Evolutionary conservation across 2,113 vertebrate genomes (phyloP).

Genomic region (Irena cyanogastra): DNA sequence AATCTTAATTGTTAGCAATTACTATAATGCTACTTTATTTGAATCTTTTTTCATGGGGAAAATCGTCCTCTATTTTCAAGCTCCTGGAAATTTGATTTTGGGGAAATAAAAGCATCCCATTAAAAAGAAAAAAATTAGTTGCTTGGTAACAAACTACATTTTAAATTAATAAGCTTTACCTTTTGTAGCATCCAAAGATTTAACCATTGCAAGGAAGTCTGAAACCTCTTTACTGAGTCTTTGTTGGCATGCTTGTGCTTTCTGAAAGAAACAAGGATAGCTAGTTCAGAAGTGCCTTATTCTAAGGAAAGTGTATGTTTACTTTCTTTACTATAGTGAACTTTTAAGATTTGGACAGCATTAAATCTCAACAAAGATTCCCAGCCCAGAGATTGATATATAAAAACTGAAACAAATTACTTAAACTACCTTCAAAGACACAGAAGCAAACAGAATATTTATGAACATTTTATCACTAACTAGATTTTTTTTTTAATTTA

Average conservation of each 20-base stretch:
- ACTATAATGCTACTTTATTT: not conserved
- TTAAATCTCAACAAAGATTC: not conserved
- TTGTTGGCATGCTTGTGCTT: slow-evolving; percentile 82
- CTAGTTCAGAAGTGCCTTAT: not conserved
- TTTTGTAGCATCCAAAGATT: slow-evolving; percentile 74
- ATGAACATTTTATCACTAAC: not conserved
- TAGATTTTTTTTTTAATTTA: not conserved
- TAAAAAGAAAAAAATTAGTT: not conserved
- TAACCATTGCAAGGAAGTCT: slow-evolving; percentile 80
- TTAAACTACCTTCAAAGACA: not conserved
- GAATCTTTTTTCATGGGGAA: not conserved
- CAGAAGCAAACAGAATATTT: not conserved
- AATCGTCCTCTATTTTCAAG: not conserved
- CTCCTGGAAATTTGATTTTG: not conserved
- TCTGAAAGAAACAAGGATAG: slow-evolving; percentile 69
- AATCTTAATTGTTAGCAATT: not conserved
- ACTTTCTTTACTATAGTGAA: not conserved
- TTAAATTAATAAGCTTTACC: slow-evolving; percentile 73
- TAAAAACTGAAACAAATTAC: not conserved
- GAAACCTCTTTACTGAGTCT: slow-evolving; percentile 82
- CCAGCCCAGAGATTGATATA: not conserved
- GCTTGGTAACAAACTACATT: not conserved
- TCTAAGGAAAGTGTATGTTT: not conserved
- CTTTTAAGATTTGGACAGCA: not conserved
- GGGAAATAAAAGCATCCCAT: not conserved